Base-by-base conservation (phyloP, 2,888 invertebrate species). In the Macrophya alboannulata region DNA sequence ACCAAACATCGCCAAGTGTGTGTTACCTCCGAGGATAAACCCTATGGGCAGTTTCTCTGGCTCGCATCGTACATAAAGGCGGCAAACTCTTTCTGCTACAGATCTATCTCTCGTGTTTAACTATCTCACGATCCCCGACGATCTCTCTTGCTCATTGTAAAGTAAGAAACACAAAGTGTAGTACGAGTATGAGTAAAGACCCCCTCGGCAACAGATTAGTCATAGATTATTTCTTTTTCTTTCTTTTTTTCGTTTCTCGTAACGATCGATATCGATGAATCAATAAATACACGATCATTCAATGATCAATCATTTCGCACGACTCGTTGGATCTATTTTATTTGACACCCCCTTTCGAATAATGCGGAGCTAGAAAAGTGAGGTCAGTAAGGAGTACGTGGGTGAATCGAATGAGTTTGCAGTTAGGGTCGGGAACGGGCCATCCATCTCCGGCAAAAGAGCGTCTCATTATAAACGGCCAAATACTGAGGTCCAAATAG, bases 41-140 rank as follows among this genome's bases (percentile, higher is more conserved):
- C 21, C 76, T 15, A 40, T 15, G 59, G 59, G 74, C 25, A n/a
- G 40, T 21, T 51, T 65, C 87, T 86, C 84, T 85, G 86, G 88
- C 87, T 90, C 40, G n/a, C n/a, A 15, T 43, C 65, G n/a, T n/a
- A 77, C 62, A 31, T 31, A 65, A 48, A 77, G 62, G 65, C 84
- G 84, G 62, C 79, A 45, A 84, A 85, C 72, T 82, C 68, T 81
- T 81, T 85, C 77, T 91, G 92, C 92, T 92, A 92, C 92, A 92
- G 92, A 92, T 92, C 90, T 90, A 92, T 92, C 90, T 90, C 88
- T 89, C 90, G 88, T 92, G 91, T 92, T 92, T 92, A 90, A 92
- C 92, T 92, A 92, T 92, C 92, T 92, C 92, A 92, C 92, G 92
- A 91, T 79, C 17, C 17, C 55, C 55, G n/a, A 12, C 48, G 12